A percentile compares a stretch with the other conserved stretches of the same genome.
Conservation (phyloP, 2,797 vertebrate species). For the Enteromius anoplus region DNA sequence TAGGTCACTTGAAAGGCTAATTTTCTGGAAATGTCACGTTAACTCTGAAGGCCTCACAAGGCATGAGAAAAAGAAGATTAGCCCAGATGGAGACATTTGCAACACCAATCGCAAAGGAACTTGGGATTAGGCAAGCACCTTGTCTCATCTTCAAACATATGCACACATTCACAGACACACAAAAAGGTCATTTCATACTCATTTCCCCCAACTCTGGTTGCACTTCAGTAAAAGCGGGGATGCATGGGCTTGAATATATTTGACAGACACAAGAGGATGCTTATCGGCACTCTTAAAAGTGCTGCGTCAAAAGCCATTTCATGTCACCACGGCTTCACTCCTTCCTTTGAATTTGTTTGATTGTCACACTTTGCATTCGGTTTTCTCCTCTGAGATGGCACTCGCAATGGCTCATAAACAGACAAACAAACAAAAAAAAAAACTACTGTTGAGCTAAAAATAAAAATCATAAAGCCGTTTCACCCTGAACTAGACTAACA, state of each 20-base stretch:
- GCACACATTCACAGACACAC: constrained; percentile 69
- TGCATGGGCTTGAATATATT: constrained; percentile 73
- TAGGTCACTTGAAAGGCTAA: constrained; percentile 87
- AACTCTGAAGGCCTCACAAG: constrained; percentile 84
- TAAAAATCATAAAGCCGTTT: constrained; percentile 35
- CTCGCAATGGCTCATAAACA: constrained; percentile 44
- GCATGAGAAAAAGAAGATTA: constrained; percentile 90
- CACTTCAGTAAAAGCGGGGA: constrained; percentile 76
- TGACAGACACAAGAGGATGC: constrained; percentile 73
- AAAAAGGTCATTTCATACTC: constrained; percentile 90
- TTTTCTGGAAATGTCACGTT: constrained; percentile 94
- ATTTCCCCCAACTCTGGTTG: constrained; percentile 74
- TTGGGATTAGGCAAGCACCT: constrained; percentile 88
- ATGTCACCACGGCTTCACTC: constrained; percentile 72
- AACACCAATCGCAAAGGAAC: constrained; percentile 84
- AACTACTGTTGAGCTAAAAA: constrained; percentile 33
- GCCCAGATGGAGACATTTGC: constrained; percentile 91
- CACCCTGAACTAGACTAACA: constrained; percentile 33
- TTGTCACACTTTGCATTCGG: constrained; percentile 65
- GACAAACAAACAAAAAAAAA: constrained; percentile 13
- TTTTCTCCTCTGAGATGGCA: constrained; percentile 48
- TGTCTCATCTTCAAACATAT: constrained; percentile 86
- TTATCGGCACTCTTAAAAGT: constrained; percentile 85
- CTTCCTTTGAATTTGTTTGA: constrained; percentile 78
- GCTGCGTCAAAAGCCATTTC: constrained; percentile 76